Percentiles rank a stretch among this genome's conserved stretches.
phyloP scores from a whole-genome alignment of 2,113 vertebrate genomes.

The Sapajus apella region DNA sequence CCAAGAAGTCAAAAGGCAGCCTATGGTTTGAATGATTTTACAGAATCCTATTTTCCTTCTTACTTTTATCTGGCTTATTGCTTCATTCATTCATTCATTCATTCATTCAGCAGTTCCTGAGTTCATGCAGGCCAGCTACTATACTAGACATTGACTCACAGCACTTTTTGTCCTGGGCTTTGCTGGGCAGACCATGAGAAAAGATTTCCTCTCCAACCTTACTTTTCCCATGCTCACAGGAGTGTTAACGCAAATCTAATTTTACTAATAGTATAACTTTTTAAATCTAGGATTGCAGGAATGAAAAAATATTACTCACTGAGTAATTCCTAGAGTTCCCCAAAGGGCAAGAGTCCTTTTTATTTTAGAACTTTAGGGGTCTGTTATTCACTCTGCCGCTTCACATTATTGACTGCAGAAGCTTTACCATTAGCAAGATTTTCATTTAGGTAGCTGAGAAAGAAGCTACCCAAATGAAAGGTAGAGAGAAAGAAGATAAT shows the following conservation, averaged over 20 bases:
- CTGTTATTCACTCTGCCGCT: not conserved
- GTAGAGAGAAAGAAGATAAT: not conserved
- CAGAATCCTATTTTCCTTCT: not conserved
- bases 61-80: not conserved
- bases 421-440: constrained; percentile 4
- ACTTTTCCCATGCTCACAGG: not conserved
- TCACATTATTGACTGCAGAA: not conserved
- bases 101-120: not conserved
- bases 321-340: not conserved
- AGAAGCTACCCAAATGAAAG: not conserved
- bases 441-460: not conserved
- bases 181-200: not conserved
- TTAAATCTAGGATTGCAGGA: not conserved
- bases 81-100: not conserved
- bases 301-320: not conserved
- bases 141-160: not conserved
- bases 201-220: not conserved
- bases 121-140: too few relatives aligned
- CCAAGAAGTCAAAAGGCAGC: not conserved
- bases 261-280: not conserved
- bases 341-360: not conserved
- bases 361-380: not conserved
- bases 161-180: not conserved
- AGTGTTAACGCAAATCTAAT: not conserved
- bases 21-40: not conserved